Conservation (phyloP, 2,113 vertebrate genomes). For the Thymallus thymallus region DNA sequence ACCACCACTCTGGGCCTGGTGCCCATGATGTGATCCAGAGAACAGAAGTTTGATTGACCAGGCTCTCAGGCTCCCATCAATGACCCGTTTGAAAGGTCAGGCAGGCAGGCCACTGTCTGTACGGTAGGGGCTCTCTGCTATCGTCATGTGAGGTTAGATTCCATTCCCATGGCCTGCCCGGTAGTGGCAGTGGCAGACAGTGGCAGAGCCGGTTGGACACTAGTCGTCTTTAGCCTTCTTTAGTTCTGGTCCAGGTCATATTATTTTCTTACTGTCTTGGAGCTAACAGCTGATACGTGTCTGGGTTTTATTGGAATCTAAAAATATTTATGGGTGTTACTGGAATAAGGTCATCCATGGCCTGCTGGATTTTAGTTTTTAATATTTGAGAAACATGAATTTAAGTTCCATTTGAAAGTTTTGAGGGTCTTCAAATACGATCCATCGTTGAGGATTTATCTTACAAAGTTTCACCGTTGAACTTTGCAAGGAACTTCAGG, state of each 20-base stretch:
- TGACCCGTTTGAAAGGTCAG: constrained; percentile 49
- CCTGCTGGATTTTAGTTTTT: neutral
- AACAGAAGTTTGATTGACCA: constrained; percentile 54
- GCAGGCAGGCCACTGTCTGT: neutral
- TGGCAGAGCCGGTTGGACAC: neutral
- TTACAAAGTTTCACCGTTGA: too few species aligned
- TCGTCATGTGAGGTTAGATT: constrained; percentile 11
- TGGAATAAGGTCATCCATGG: neutral
- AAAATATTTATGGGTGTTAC: neutral
- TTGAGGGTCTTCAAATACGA: too few species aligned
- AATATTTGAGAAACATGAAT: too few species aligned
- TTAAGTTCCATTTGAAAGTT: too few species aligned
- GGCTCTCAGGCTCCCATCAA: constrained; percentile 33
- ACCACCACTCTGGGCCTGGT: constrained; percentile 48
- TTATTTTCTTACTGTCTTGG: neutral
- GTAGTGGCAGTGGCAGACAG: neutral
- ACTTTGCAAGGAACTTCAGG: neutral
- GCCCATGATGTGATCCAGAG: constrained; percentile 24
- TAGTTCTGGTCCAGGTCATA: neutral
- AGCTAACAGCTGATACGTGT: neutral
- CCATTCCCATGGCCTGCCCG: constrained; percentile 6
- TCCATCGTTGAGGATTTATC: too few species aligned
- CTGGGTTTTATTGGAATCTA: too few species aligned
- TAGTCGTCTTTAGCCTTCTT: constrained; percentile 1
- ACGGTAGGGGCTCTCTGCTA: constrained; percentile 3